Evolutionary conservation across 2,888 invertebrate genomes (phyloP), one percentile per base, ranked within the genome.

Genomic region (Eristalis arbustorum): DNA sequence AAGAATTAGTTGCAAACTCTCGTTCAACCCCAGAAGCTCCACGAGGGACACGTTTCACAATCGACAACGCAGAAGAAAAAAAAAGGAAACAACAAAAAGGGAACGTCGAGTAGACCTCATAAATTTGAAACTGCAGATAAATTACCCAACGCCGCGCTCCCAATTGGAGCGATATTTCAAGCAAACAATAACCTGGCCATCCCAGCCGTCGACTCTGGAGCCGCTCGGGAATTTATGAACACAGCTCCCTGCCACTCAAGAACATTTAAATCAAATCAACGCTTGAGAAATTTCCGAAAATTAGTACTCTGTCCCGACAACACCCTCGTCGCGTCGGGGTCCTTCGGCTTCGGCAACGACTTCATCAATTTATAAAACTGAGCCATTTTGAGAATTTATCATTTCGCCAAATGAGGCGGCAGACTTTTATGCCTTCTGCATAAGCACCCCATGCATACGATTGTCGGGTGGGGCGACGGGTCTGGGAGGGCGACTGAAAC

Each of bases 401-500:
- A 85, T 85, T 82, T 85, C 66, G 49, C 62, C 62, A 85, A 85
- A 85, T 81, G 81, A 77, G 49, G 81, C 84, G 64, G 72, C 62
- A 75, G 71, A 76, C 72, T 28, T 77, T 57, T 72, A 79, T 80
- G 76, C 68, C 49, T 49, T 49, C 49, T 18, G 8, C 49, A 49
- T 49, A 49, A 18, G 18, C 49, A 49, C 49, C 18, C 49, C 49
- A 4, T 18, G 5, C 49, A 64, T 40, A 74, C 62, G 42, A 61
- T 22, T 23, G 25, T 14, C 14, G 14, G 13, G 14, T 10, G 28
- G 42, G 0, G 14, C 8, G 28, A 23, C 10, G 23, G 37, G 31
- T 37, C 18, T 3, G 22, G 57, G 57, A n/a, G 22, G 57, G 23
- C 23, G 22, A 11, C 8, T 40, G 18, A 59, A 37, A n/a, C 40